These are phyloP conservation scores for Thalassaphorura encarpata DNA, from an alignment of 1,140 invertebrate genomes.

Conservation along the genomic window DNA sequence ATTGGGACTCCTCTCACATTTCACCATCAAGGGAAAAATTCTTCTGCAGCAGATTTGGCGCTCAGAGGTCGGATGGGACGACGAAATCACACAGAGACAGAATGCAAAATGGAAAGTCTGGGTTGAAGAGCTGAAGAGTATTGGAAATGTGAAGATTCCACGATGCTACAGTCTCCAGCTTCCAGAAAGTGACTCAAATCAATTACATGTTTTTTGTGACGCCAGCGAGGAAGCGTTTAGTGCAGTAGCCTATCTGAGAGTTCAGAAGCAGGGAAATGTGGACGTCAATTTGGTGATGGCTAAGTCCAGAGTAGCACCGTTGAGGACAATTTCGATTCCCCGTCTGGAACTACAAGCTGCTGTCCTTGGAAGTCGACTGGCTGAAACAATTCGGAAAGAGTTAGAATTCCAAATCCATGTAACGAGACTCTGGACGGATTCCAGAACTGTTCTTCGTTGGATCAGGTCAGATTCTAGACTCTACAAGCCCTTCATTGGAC, in stretches of 20 bases:
- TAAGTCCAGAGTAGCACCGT: conserved; percentile 35
- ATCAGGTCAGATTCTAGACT: neutral
- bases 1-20: conserved; percentile 14
- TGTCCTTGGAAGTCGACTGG: conserved; percentile 34
- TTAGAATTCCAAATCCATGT: neutral
- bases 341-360: conserved; percentile 39
- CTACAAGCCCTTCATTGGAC: conserved; percentile 20
- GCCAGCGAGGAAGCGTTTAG: conserved; percentile 10
- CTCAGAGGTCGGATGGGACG: conserved; percentile 21
- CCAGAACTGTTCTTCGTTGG: conserved; percentile 17
- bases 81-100: conserved; percentile 3
- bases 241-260: conserved; percentile 5
- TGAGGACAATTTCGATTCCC: conserved; percentile 36
- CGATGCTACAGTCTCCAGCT: conserved; percentile 8
- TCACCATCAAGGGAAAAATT: conserved; percentile 12
- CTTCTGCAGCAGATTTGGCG: conserved; percentile 27
- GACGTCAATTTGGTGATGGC: conserved; percentile 31
- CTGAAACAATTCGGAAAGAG: conserved; percentile 3
- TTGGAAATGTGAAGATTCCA: neutral
- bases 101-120: conserved; percentile 9
- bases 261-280: neutral
- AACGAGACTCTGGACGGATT: conserved; percentile 12
- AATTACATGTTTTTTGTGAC: conserved; percentile 20
- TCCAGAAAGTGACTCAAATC: conserved; percentile 2
- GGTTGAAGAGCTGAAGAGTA: neutral